A percentile compares a stretch with the other conserved stretches of the same genome.
Evolutionary conservation across 2,797 vertebrate genomes (phyloP).

Genomic region (Apogon hyalosoma): DNA sequence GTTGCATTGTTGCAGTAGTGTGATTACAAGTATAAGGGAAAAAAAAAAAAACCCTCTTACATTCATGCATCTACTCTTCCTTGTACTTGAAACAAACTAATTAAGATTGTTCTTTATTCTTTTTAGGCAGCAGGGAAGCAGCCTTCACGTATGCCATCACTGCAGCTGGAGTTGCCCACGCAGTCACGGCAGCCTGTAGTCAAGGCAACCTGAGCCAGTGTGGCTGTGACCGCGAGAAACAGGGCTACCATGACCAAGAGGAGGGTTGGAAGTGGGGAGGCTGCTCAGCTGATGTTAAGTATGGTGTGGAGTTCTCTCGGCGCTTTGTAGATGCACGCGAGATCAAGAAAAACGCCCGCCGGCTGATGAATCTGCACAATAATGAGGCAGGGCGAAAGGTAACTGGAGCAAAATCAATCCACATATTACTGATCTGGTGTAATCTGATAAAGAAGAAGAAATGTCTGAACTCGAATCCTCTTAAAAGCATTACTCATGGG

Average conservation of each 20-base stretch:
- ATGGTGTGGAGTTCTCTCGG: constrained; percentile 96
- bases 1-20: no score
- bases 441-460: no score
- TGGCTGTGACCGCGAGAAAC: constrained; percentile 97
- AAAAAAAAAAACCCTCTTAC: no score
- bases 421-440: no score
- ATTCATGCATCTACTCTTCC: no score
- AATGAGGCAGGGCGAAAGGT: constrained; percentile 99
- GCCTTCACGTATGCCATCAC: constrained; percentile 99
- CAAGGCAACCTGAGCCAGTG: constrained; percentile 98
- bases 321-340: constrained; percentile 97
- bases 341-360: constrained; percentile 96
- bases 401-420: constrained; percentile 19
- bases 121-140: constrained; percentile 95
- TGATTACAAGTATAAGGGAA: no score
- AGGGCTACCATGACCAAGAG: constrained; percentile 96
- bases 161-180: constrained; percentile 94
- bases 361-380: constrained; percentile 99
- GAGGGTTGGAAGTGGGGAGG: constrained; percentile 99
- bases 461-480: no score
- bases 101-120: constrained; percentile 39
- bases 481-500: neutral
- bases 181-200: constrained; percentile 95
- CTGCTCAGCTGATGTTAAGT: constrained; percentile 97
- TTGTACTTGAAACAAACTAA: constrained; percentile 5